Evolutionary conservation across 1,140 invertebrate species (phyloP).

Genomic region (Papilio polytes): DNA sequence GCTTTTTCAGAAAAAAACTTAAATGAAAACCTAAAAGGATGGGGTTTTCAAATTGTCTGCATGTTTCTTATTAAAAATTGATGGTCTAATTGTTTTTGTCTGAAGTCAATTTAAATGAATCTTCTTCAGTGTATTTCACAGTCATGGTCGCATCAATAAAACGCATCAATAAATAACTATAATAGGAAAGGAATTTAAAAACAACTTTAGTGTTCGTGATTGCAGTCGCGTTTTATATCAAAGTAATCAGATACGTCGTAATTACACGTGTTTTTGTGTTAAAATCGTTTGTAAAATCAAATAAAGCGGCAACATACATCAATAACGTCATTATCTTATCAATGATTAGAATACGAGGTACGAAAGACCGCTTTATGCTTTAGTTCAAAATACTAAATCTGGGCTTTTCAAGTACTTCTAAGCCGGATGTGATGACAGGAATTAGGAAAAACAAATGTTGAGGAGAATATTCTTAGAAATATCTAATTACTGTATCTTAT

Average conservation of each 20-base stretch:
- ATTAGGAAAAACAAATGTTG: background rate
- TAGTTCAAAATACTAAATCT: background rate
- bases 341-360: background rate
- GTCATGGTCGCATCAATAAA: background rate
- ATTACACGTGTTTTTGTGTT: conserved; percentile 21
- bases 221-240: conserved; percentile 17
- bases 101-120: too few species aligned
- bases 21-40: too few species aligned
- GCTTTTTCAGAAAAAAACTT: too few species aligned
- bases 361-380: background rate
- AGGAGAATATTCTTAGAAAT: background rate
- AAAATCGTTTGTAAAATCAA: conserved; percentile 22
- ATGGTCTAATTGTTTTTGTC: too few species aligned
- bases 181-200: background rate
- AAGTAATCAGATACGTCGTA: conserved; percentile 13
- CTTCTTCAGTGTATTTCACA: too few species aligned
- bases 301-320: conserved; percentile 16
- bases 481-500: background rate
- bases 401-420: background rate
- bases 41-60: too few species aligned
- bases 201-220: conserved; percentile 5
- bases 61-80: too few species aligned
- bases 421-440: background rate
- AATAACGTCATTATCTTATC: conserved; percentile 23
- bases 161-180: background rate